Percentiles rank a stretch among this genome's conserved stretches.
phyloP scores from a whole-genome alignment of 64 coral and sea anemone genomes.

The Stylophora pistillata region DNA sequence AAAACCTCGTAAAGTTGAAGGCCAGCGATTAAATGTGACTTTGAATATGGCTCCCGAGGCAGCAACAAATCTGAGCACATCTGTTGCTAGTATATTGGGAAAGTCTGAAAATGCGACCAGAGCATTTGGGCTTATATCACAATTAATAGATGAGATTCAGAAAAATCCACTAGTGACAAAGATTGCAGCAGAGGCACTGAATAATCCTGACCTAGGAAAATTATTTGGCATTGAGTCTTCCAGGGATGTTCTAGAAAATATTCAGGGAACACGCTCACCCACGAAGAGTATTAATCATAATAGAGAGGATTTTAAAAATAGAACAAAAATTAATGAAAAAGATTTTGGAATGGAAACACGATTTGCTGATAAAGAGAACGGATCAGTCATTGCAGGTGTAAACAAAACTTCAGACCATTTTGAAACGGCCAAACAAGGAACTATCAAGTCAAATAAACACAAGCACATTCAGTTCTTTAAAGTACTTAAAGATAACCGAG shows the following conservation, averaged over 20 bases:
- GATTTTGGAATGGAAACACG: neutral
- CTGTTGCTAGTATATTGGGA: neutral
- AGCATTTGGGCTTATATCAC: neutral
- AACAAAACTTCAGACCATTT: neutral
- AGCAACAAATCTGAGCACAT: neutral
- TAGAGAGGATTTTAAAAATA: neutral
- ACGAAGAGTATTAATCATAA: neutral
- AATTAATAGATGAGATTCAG: slow-evolving; percentile 25
- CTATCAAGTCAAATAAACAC: too few species aligned
- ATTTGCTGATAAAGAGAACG: too few species aligned
- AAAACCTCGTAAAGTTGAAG: neutral
- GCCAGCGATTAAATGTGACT: neutral
- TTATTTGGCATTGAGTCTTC: slow-evolving; percentile 38
- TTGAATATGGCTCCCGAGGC: neutral
- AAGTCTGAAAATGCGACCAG: neutral
- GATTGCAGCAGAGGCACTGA: slow-evolving; percentile 48
- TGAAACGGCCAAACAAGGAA: neutral
- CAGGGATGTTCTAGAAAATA: neutral
- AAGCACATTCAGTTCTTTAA: slow-evolving; percentile 14
- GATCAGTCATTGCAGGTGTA: neutral
- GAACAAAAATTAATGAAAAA: neutral
- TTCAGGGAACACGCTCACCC: neutral
- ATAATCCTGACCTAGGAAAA: slow-evolving; percentile 35
- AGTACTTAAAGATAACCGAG: neutral
- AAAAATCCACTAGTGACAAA: slow-evolving; percentile 36